Evolutionary conservation across 2,797 vertebrate species (phyloP).

Genomic region (Tapera naevia): DNA sequence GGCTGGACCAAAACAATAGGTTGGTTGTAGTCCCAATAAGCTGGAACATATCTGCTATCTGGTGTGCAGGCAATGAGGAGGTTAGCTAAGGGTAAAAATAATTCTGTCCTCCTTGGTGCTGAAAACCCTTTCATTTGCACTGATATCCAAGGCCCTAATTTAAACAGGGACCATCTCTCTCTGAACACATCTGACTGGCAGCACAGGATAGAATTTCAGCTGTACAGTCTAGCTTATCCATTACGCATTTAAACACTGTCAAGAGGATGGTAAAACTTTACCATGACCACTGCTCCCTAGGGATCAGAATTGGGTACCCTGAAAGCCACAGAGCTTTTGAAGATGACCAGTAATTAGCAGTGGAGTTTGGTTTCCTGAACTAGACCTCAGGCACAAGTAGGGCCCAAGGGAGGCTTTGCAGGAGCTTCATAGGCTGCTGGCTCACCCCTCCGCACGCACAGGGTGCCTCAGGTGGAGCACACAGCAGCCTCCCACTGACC

Average conservation of each 20-base stretch:
- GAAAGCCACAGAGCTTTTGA: background rate
- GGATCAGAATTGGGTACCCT: background rate
- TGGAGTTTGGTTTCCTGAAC: background rate
- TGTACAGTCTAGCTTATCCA: background rate
- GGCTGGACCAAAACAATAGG: conserved; percentile 11
- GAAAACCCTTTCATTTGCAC: conserved; percentile 48
- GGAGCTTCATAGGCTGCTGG: background rate
- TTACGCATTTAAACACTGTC: background rate
- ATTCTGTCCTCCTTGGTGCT: conserved; percentile 61
- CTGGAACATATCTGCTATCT: conserved; percentile 36
- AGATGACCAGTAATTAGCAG: background rate
- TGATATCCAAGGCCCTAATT: background rate
- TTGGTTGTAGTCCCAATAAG: conserved; percentile 51
- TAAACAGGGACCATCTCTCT: background rate
- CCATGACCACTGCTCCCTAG: background rate
- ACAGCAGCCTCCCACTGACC: conserved; percentile 48
- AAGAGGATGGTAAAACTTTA: background rate
- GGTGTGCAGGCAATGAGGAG: conserved; percentile 18
- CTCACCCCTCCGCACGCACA: background rate
- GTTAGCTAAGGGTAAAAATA: conserved; percentile 33
- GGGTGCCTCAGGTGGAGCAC: conserved; percentile 11
- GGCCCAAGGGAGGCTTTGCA: background rate
- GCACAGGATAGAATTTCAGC: background rate
- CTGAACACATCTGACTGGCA: background rate
- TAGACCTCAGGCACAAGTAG: background rate